A percentile compares a stretch with the other conserved stretches of the same genome.
phyloP scores from a whole-genome alignment of 2,113 vertebrate species.

The Antigone vipio region DNA sequence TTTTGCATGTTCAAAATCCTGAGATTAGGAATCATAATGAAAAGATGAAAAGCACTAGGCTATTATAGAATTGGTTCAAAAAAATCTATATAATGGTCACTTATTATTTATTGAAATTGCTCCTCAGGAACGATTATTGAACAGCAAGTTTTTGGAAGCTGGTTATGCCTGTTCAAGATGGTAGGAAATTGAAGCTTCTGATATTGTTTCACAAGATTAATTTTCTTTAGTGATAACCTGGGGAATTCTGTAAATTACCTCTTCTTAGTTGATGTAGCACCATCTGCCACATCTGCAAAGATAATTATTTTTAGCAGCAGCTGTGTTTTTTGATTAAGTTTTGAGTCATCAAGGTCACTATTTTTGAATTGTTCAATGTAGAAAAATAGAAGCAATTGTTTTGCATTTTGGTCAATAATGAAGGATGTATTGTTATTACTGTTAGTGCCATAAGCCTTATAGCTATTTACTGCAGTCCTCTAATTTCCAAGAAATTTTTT shows the following conservation, averaged over 20 bases:
- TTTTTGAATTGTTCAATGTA: constrained; percentile 16
- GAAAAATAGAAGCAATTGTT: neutral
- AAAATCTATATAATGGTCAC: neutral
- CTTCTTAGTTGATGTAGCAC: constrained; percentile 40
- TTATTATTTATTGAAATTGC: neutral
- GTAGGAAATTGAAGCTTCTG: constrained; percentile 42
- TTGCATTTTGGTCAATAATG: neutral
- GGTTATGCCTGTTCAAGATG: neutral
- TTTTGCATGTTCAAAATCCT: neutral
- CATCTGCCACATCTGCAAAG: constrained; percentile 66
- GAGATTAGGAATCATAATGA: neutral
- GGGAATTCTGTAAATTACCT: constrained; percentile 68
- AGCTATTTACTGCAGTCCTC: neutral
- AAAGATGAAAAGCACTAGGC: neutral
- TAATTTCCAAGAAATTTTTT: neutral
- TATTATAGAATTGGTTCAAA: neutral
- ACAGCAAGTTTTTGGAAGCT: constrained; percentile 7
- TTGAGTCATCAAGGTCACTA: constrained; percentile 32
- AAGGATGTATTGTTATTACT: neutral
- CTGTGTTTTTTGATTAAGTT: constrained; percentile 37
- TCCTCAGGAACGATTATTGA: neutral
- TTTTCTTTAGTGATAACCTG: constrained; percentile 58
- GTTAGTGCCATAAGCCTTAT: neutral
- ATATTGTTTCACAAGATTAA: constrained; percentile 15
- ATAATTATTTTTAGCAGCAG: constrained; percentile 51